These are phyloP conservation scores for Dioctria linearis DNA, from an alignment of 2,888 invertebrate species.

Conservation along the genomic window DNA sequence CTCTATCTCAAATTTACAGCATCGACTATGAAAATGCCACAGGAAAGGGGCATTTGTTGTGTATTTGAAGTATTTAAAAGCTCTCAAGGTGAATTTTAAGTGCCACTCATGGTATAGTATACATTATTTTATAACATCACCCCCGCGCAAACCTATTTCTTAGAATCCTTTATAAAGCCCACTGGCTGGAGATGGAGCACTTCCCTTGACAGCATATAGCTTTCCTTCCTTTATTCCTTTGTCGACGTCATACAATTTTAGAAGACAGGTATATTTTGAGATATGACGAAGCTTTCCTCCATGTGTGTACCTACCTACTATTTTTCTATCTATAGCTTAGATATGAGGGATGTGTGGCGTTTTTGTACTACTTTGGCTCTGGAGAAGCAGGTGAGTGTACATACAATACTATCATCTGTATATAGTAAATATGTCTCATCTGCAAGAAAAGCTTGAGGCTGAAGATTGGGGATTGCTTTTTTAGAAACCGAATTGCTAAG, in stretches of 20 bases:
- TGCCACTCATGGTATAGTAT: background rate
- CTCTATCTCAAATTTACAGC: no score
- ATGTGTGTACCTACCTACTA: background rate
- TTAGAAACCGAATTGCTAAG: no score
- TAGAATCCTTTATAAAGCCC: background rate
- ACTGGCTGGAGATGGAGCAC: conserved; percentile 1
- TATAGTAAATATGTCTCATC: no score
- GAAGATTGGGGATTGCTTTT: no score
- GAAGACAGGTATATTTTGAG: conserved; percentile 7
- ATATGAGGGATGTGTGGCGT: no score
- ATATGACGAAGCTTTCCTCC: background rate
- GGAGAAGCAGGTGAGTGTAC: background rate
- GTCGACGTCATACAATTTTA: conserved; percentile 1
- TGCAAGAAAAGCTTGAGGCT: no score
- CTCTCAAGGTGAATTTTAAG: conserved; percentile 46
- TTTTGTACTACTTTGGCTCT: background rate
- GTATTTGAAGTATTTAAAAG: conserved; percentile 4
- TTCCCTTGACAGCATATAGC: conserved; percentile 22
- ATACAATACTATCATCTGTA: background rate
- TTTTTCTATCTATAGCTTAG: background rate
- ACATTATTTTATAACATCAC: background rate
- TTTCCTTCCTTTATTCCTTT: conserved; percentile 5
- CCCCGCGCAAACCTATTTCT: background rate
- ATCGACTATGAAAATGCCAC: background rate
- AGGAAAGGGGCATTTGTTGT: conserved; percentile 1